Percentiles rank a stretch among this genome's conserved stretches.
phyloP scores from a whole-genome alignment of 2,888 invertebrate genomes.

The Andrena marginata region DNA sequence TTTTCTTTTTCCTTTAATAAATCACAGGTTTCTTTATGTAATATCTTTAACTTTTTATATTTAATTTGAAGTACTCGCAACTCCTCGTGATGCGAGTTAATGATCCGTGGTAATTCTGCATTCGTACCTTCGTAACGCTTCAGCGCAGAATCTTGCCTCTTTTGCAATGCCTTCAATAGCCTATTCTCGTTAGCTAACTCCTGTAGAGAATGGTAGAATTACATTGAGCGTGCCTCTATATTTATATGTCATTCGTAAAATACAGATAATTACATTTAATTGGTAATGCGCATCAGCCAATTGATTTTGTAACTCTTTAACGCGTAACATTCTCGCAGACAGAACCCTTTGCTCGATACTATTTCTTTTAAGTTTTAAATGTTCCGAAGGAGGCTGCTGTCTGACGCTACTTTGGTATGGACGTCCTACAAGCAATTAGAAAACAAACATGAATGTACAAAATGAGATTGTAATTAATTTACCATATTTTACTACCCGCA shows the following conservation, averaged over 20 bases:
- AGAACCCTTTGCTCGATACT: conserved; percentile 88
- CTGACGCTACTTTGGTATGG: conserved; percentile 85
- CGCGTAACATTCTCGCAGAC: conserved; percentile 91
- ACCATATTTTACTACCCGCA: too few species aligned
- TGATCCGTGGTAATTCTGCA: conserved; percentile 91
- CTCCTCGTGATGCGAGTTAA: conserved; percentile 93
- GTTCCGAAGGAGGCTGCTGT: conserved; percentile 79
- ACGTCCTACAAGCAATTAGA: conserved; percentile 47
- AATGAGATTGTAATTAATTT: too few species aligned
- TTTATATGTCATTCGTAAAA: conserved; percentile 4
- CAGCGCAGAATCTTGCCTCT: conserved; percentile 92
- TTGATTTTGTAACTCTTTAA: conserved; percentile 93
- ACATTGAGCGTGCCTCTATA: conserved; percentile 2
- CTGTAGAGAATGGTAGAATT: conserved; percentile 81
- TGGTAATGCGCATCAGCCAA: conserved; percentile 92
- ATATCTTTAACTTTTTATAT: conserved; percentile 89
- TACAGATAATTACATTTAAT: conserved; percentile 87
- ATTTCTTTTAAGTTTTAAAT: conserved; percentile 64
- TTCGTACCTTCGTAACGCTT: conserved; percentile 92
- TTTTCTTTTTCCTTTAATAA: conserved; percentile 90
- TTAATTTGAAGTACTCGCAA: conserved; percentile 90
- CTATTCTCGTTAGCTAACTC: conserved; percentile 91
- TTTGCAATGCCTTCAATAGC: conserved; percentile 91
- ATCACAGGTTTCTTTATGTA: conserved; percentile 88
- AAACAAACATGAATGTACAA: not conserved